Conservation (phyloP, 2,888 invertebrate species). For the Phyllotreta cruciferae region DNA sequence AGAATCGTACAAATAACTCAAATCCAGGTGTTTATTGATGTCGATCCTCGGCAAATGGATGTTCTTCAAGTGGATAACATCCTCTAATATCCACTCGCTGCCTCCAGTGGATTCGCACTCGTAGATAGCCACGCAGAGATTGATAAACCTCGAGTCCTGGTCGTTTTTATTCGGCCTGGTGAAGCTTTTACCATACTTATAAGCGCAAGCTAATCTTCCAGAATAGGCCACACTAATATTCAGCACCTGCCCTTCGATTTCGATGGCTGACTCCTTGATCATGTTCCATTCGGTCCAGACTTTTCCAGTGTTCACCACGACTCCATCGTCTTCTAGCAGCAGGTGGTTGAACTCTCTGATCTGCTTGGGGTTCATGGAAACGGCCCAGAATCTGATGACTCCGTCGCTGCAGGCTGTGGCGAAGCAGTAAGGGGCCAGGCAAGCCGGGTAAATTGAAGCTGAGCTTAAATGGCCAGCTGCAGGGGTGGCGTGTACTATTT, state of each 20-base stretch:
- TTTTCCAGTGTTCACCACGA: constrained; percentile 56
- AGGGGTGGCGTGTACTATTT: constrained; percentile 91
- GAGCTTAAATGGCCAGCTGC: constrained; percentile 97
- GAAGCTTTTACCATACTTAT: constrained; percentile 91
- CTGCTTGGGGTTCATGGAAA: constrained; percentile 49
- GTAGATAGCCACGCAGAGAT: constrained; percentile 93
- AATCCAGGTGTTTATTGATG: constrained; percentile 79
- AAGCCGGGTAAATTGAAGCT: constrained; percentile 98
- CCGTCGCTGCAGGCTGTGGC: constrained; percentile 96
- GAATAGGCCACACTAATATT: constrained; percentile 98
- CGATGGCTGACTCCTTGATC: constrained; percentile 69
- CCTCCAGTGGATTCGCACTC: constrained; percentile 99
- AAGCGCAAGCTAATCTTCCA: constrained; percentile 96
- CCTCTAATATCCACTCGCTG: constrained; percentile 92
- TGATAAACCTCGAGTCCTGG: constrained; percentile 84
- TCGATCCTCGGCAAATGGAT: constrained; percentile 85
- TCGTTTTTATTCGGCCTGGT: constrained; percentile 79
- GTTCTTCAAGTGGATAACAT: constrained; percentile 92
- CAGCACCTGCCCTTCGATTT: constrained; percentile 75
- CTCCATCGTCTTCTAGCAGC: constrained; percentile 56
- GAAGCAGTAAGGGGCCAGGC: constrained; percentile 95
- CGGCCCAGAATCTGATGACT: constrained; percentile 85
- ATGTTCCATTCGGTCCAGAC: constrained; percentile 60
- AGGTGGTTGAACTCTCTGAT: constrained; percentile 50
- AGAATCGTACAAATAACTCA: constrained; percentile 83